phyloP scores from a whole-genome alignment of 2,113 vertebrate genomes.

The Axis porcinus region DNA sequence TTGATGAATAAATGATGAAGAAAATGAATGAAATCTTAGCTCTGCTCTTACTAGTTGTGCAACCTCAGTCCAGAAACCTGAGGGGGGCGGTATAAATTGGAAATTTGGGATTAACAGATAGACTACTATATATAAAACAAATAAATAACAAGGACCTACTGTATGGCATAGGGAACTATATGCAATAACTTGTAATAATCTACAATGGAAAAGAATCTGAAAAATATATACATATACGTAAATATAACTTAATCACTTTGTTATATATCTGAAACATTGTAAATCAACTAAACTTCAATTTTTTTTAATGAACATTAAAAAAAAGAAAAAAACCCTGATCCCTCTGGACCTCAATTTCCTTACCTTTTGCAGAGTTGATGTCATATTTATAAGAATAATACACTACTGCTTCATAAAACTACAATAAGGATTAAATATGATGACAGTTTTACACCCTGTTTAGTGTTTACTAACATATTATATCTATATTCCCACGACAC shows the following conservation, averaged over 20 bases:
- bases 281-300: not conserved
- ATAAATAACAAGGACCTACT: not conserved
- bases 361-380: not conserved
- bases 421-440: not conserved
- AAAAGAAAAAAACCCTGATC: not conserved
- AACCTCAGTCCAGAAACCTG: not conserved
- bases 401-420: not conserved
- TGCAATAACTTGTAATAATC: not conserved
- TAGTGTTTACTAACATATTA: not conserved
- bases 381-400: not conserved
- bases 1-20: not conserved
- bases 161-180: not conserved
- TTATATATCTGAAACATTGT: not conserved
- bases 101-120: not conserved
- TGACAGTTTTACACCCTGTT: not conserved
- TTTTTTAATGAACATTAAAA: not conserved
- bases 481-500: not conserved
- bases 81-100: not conserved
- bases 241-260: not conserved
- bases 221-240: not conserved
- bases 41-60: not conserved
- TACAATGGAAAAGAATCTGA: not conserved
- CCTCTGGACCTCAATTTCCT: not conserved
- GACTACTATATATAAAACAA: not conserved
- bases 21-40: slow-evolving; percentile 18